phyloP scores from a whole-genome alignment of 2,888 invertebrate species.

The Metallyticus violacea region DNA sequence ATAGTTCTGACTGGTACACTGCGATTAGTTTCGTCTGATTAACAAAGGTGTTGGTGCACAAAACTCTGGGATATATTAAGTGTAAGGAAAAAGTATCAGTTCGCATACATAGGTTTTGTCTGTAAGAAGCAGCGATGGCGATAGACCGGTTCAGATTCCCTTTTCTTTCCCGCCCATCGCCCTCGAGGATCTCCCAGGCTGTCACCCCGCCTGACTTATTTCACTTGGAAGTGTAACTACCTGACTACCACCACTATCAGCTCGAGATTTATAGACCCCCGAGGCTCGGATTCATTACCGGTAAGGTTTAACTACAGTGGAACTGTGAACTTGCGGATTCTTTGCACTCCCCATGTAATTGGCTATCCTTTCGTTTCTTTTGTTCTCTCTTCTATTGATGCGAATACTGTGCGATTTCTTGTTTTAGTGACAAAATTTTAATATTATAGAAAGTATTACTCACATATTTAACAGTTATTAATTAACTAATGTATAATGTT shows the following conservation, averaged over 20 bases:
- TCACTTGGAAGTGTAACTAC: not conserved
- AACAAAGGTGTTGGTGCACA: not conserved
- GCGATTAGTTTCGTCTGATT: not conserved
- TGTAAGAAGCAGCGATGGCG: not conserved
- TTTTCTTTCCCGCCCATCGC: not conserved
- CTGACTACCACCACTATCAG: not conserved
- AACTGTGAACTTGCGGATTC: not conserved
- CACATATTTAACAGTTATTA: too few relatives aligned
- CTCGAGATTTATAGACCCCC: not conserved
- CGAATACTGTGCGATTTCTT: not conserved
- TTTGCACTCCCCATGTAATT: not conserved
- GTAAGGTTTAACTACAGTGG: not conserved
- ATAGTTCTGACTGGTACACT: not conserved
- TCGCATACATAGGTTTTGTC: not conserved
- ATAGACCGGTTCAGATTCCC: not conserved
- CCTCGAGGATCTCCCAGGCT: not conserved
- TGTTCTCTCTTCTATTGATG: not conserved
- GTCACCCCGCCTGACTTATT: constrained; percentile 3
- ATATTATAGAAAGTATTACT: too few relatives aligned
- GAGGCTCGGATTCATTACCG: not conserved
- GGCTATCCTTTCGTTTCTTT: too few relatives aligned
- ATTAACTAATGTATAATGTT: too few relatives aligned
- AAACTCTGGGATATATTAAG: not conserved
- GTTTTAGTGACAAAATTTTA: too few relatives aligned
- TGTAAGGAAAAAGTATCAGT: not conserved